These are phyloP conservation scores for Heterodera schachtii DNA, from an alignment of 1,140 invertebrate genomes.

Conservation along the genomic window DNA sequence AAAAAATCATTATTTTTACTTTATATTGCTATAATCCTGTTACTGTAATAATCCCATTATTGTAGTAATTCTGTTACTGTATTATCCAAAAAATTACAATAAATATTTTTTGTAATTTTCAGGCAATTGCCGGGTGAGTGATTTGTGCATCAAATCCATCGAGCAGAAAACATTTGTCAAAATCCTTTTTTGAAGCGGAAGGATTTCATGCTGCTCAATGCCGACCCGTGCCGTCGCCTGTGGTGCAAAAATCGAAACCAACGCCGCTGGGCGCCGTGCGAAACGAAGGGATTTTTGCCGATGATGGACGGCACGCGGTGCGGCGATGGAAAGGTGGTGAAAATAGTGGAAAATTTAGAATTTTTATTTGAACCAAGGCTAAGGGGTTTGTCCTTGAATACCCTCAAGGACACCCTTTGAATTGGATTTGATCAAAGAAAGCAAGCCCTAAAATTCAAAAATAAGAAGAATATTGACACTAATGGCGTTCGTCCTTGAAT, in stretches of 20 bases:
- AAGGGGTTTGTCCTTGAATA: no score
- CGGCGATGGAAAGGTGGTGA: constrained; percentile 44
- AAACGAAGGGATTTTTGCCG: constrained; percentile 57
- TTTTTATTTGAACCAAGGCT: not conserved
- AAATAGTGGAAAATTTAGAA: not conserved
- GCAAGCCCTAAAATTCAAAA: no score
- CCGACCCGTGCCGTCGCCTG: constrained; percentile 52
- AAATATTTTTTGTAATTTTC: constrained; percentile 4
- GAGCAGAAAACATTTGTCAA: constrained; percentile 30
- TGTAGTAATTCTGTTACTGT: no score
- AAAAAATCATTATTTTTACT: no score
- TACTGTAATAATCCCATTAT: no score
- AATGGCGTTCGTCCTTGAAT: no score
- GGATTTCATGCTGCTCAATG: constrained; percentile 24
- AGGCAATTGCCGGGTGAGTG: constrained; percentile 20
- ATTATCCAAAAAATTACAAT: no score
- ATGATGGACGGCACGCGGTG: constrained; percentile 58
- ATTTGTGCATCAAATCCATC: constrained; percentile 33
- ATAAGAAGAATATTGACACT: no score
- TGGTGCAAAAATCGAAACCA: constrained; percentile 57
- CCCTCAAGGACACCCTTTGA: no score
- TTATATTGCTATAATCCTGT: no score
- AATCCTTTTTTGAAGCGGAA: constrained; percentile 17
- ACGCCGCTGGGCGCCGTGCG: constrained; percentile 47
- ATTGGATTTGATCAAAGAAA: no score